Percentiles rank a stretch among this genome's conserved stretches.
These are phyloP conservation scores for Agelaius tricolor DNA, from an alignment of 2,113 vertebrate species.

Conservation along the genomic window DNA sequence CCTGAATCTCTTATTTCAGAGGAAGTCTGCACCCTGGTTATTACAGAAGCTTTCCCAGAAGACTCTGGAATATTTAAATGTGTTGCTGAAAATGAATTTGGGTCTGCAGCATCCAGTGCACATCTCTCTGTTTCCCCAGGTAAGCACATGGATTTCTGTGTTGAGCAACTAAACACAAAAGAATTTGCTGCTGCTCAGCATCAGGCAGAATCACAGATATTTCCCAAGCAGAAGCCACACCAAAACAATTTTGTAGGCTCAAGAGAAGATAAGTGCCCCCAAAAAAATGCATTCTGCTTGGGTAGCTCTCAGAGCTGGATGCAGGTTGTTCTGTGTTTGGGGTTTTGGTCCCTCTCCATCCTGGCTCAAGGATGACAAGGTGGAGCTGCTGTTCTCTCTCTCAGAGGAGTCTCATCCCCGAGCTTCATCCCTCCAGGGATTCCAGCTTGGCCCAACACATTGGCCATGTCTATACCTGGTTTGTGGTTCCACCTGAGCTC, in stretches of 20 bases:
- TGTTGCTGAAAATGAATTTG: slow-evolving; percentile 83
- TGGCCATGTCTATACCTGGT: background rate
- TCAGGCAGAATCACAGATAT: background rate
- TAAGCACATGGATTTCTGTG: slow-evolving; percentile 24
- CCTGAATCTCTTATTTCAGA: slow-evolving; percentile 72
- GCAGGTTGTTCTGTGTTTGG: background rate
- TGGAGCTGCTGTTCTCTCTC: background rate
- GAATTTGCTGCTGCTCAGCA: background rate
- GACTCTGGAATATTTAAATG: slow-evolving; percentile 89
- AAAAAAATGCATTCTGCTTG: background rate
- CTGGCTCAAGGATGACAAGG: background rate
- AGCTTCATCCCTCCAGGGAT: background rate
- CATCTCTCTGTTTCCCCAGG: slow-evolving; percentile 82
- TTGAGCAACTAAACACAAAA: background rate
- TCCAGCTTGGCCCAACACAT: background rate
- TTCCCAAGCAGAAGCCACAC: background rate
- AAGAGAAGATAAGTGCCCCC: background rate
- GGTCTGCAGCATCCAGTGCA: slow-evolving; percentile 79
- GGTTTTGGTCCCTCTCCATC: background rate
- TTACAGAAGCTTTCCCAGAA: slow-evolving; percentile 89
- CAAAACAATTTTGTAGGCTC: background rate
- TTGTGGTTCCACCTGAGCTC: background rate
- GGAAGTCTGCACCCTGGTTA: slow-evolving; percentile 89
- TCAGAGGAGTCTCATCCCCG: background rate
- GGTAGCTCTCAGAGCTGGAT: background rate